Conservation (phyloP, 1,140 invertebrate species). For the Periplaneta americana region DNA sequence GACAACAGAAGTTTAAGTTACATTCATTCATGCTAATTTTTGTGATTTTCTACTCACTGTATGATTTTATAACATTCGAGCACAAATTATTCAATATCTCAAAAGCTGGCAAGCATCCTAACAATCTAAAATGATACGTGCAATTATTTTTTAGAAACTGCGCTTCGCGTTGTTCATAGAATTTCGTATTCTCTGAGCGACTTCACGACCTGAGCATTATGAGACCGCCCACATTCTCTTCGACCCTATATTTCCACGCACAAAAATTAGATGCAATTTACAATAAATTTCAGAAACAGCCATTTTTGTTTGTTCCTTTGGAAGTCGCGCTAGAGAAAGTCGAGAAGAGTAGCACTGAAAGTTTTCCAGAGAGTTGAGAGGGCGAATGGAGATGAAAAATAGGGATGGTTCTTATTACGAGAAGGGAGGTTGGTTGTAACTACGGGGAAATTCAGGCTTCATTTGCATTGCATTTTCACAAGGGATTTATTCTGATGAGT, state of each 20-base stretch:
- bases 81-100: too few relatives aligned
- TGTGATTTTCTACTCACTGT: too few relatives aligned
- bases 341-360: not conserved
- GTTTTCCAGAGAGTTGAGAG: not conserved
- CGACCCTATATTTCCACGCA: not conserved
- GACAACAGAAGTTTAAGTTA: too few relatives aligned
- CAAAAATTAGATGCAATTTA: not conserved
- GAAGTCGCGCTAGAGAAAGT: not conserved
- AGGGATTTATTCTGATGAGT: not conserved
- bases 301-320: not conserved
- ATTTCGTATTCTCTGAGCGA: too few relatives aligned
- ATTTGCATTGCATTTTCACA: not conserved
- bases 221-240: not conserved
- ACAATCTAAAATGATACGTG: too few relatives aligned
- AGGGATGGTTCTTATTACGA: not conserved
- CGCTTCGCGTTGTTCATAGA: too few relatives aligned
- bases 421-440: not conserved
- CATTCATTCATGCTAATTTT: too few relatives aligned
- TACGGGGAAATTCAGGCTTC: not conserved
- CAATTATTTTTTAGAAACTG: too few relatives aligned
- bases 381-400: not conserved
- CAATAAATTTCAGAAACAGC: not conserved
- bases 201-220: too few relatives aligned
- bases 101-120: too few relatives aligned
- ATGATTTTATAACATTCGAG: too few relatives aligned